These are phyloP conservation scores for Aegotheles bennettii DNA, from an alignment of 2,113 vertebrate species.

Conservation along the genomic window DNA sequence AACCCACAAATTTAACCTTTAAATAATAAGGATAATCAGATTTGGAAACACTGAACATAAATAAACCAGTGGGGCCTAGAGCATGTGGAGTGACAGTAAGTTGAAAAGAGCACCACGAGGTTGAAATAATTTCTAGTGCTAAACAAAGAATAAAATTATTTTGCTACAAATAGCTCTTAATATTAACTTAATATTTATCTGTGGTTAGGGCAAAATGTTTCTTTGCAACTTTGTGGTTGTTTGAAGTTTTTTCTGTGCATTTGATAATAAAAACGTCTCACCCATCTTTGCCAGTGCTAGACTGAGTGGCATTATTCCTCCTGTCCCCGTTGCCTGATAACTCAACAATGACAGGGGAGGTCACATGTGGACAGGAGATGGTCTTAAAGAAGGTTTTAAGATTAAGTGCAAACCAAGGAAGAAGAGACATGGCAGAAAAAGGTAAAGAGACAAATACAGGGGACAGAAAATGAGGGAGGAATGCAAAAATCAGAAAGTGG, in stretches of 20 bases:
- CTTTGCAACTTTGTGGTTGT: not conserved
- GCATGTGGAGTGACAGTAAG: not conserved
- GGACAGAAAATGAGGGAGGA: not conserved
- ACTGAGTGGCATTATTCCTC: not conserved
- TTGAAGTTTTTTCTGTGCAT: not conserved
- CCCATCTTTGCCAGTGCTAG: not conserved
- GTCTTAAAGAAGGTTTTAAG: not conserved
- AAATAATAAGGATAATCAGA: not conserved
- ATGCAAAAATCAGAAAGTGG: not conserved
- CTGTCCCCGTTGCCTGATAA: not conserved
- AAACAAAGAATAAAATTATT: not conserved
- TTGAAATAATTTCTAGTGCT: not conserved
- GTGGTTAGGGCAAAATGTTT: not conserved
- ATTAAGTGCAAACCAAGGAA: not conserved
- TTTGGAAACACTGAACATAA: not conserved
- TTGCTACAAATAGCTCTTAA: not conserved
- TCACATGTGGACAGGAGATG: not conserved
- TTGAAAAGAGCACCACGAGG: not conserved
- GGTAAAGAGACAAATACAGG: not conserved
- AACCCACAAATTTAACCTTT: not conserved
- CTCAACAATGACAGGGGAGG: not conserved
- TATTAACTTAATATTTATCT: not conserved
- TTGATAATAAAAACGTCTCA: not conserved
- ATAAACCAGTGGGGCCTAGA: not conserved
- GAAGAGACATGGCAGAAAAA: not conserved